Evolutionary conservation across 1,140 invertebrate species (phyloP).

Genomic region (Drosophila bocki): DNA sequence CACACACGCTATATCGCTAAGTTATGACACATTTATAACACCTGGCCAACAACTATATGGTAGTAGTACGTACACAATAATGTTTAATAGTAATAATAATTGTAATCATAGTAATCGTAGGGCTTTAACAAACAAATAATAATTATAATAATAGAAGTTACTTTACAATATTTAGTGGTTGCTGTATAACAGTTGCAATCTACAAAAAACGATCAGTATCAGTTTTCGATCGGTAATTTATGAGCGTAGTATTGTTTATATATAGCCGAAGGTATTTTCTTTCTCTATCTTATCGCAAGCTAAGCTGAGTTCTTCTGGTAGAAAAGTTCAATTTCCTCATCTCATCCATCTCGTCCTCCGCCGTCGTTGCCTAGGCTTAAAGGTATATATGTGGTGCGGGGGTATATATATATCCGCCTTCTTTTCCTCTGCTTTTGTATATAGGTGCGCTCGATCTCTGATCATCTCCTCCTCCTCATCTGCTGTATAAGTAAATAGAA

Average conservation of each 20-base stretch:
- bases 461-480: slow-evolving; percentile 23
- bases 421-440: slow-evolving; percentile 24
- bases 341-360: slow-evolving; percentile 12
- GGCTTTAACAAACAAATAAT: slow-evolving; percentile 46
- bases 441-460: slow-evolving; percentile 41
- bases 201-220: slow-evolving; percentile 65
- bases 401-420: slow-evolving; percentile 18
- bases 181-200: slow-evolving; percentile 71
- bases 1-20: slow-evolving; percentile 33
- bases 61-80: slow-evolving; percentile 43
- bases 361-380: slow-evolving; percentile 34
- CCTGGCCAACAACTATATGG: slow-evolving; percentile 45
- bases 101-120: slow-evolving; percentile 50
- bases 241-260: slow-evolving; percentile 44
- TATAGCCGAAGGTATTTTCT: slow-evolving; percentile 40
- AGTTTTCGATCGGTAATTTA: slow-evolving; percentile 50
- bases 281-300: slow-evolving; percentile 49
- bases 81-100: slow-evolving; percentile 49
- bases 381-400: slow-evolving; percentile 27
- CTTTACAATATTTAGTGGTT: slow-evolving; percentile 56
- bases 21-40: slow-evolving; percentile 53
- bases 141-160: slow-evolving; percentile 42
- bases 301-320: slow-evolving; percentile 46
- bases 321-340: slow-evolving; percentile 28
- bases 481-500: slow-evolving; percentile 62